phyloP scores from a whole-genome alignment of 2,888 invertebrate species.

The Cremastobaeus sp. region DNA sequence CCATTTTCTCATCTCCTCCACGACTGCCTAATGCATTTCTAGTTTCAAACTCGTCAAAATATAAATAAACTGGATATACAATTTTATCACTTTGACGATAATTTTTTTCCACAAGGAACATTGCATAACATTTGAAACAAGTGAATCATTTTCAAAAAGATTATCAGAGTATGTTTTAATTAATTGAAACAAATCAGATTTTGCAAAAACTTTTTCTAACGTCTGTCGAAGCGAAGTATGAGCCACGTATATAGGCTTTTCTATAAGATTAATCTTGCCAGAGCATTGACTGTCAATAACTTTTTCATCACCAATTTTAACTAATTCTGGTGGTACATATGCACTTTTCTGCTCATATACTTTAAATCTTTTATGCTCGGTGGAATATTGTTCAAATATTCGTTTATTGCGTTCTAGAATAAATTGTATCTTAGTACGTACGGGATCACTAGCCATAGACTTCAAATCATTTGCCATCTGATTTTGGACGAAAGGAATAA shows the following conservation, averaged over 20 bases:
- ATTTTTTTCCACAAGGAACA: not conserved
- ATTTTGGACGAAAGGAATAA: not conserved
- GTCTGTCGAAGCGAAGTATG: not conserved
- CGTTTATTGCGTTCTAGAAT: not conserved
- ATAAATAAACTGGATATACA: not conserved
- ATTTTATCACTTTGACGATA: not conserved
- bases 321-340: not conserved
- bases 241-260: not conserved
- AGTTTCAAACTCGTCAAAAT: not conserved
- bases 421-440: not conserved
- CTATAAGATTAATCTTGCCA: not conserved
- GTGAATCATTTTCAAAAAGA: not conserved
- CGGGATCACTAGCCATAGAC: not conserved
- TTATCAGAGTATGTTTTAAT: not conserved
- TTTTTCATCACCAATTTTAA: not conserved
- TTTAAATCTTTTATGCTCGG: not conserved
- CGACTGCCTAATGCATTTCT: not conserved
- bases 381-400: not conserved
- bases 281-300: not conserved
- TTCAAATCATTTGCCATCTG: not conserved
- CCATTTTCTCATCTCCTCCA: not conserved
- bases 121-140: not conserved
- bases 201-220: not conserved
- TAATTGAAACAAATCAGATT: not conserved
- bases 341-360: not conserved